Conservation (phyloP, 2,113 vertebrate genomes). For the Eonycteris spelaea region DNA sequence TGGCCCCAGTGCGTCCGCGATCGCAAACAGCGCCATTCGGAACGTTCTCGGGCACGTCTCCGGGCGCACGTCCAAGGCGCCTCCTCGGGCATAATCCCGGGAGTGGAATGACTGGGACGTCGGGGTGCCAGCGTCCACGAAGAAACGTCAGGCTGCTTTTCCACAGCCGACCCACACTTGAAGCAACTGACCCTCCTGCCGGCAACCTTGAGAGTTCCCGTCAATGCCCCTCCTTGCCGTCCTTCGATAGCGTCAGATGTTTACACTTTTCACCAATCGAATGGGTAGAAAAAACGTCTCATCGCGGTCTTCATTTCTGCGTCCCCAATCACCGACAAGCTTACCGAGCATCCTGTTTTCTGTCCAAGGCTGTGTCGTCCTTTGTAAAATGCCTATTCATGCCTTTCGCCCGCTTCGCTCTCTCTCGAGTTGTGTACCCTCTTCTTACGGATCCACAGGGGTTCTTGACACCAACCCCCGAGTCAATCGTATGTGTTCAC, state of each 20-base stretch:
- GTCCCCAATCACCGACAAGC: neutral
- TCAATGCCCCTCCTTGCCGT: neutral
- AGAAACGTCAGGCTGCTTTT: neutral
- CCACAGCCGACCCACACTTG: neutral
- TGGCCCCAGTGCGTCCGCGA: fast-evolving
- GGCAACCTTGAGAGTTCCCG: neutral
- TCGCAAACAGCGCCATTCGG: fast-evolving
- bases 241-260: neutral
- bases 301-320: neutral
- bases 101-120: no score
- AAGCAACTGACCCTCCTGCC: neutral
- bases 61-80: no score
- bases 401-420: neutral
- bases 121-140: no score
- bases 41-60: fast-evolving
- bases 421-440: neutral
- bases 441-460: neutral
- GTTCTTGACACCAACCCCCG: neutral
- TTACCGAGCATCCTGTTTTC: neutral
- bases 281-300: neutral
- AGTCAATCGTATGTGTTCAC: neutral
- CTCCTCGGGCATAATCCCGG: neutral
- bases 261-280: neutral
- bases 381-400: neutral
- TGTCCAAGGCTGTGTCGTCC: neutral